Percentiles rank a stretch among this genome's conserved stretches.
These are phyloP conservation scores for Centropyge bicolor DNA, from an alignment of 2,797 vertebrate species.

Conservation along the genomic window DNA sequence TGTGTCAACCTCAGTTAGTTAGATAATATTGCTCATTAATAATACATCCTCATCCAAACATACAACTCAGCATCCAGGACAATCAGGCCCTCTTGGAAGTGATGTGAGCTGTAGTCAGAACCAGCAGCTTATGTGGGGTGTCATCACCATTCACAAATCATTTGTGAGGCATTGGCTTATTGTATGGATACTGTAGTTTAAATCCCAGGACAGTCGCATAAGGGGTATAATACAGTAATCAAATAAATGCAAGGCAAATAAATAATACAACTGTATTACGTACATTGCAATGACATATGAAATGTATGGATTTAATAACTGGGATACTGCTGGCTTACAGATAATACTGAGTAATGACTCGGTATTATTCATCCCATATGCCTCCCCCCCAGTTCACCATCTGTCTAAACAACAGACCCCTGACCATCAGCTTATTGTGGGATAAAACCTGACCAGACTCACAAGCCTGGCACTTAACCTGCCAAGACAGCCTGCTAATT, in stretches of 20 bases:
- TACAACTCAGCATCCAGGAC: conserved; percentile 1
- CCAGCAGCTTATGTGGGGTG: neutral
- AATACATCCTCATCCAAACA: neutral
- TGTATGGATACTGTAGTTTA: neutral
- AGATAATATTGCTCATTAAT: conserved; percentile 16
- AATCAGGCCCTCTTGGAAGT: neutral
- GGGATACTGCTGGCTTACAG: conserved; percentile 10
- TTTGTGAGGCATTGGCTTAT: too few relatives aligned
- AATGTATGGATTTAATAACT: conserved; percentile 18
- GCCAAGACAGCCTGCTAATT: conserved; percentile 9
- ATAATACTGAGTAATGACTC: conserved; percentile 1
- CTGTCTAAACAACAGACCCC: conserved; percentile 62
- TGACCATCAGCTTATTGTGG: conserved; percentile 64
- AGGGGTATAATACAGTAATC: neutral
- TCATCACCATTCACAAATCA: too few relatives aligned
- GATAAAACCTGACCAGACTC: conserved; percentile 54
- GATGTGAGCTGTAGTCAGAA: neutral
- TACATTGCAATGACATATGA: neutral
- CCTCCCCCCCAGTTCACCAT: conserved; percentile 44
- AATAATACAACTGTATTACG: neutral
- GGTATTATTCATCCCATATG: conserved; percentile 11
- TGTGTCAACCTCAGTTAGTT: conserved; percentile 4
- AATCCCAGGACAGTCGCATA: neutral
- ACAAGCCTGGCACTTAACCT: conserved; percentile 53
- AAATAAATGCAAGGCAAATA: neutral